Conservation (phyloP, 2,113 vertebrate genomes). For the Benitochromis conjunctus region DNA sequence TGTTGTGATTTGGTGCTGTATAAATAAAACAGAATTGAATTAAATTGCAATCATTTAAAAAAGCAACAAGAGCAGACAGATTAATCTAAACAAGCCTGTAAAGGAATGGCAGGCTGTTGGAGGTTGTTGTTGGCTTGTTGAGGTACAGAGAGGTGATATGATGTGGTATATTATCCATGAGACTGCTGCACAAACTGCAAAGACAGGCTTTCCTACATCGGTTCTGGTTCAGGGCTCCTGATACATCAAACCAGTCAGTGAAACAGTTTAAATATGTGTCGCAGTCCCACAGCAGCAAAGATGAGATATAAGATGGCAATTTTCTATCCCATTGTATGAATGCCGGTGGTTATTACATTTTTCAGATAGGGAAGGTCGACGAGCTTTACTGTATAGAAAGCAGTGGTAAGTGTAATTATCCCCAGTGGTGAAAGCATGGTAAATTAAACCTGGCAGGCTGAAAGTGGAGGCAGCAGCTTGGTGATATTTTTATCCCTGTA, state of each 20-base stretch:
- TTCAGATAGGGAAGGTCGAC: not conserved
- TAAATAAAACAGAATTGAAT: not conserved
- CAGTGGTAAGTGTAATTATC: not conserved
- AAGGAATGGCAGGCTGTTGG: not conserved
- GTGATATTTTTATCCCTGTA: not conserved
- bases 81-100: not conserved
- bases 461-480: not conserved
- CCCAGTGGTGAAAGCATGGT: not conserved
- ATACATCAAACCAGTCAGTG: not conserved
- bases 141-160: not conserved
- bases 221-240: not conserved
- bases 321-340: not conserved
- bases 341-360: slow-evolving; percentile 1
- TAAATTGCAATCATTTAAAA: not conserved
- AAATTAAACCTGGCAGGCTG: not conserved
- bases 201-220: not conserved
- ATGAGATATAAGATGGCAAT: slow-evolving; percentile 22
- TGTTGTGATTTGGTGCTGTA: not conserved
- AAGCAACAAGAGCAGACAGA: not conserved
- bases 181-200: not conserved
- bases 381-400: not conserved
- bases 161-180: not conserved
- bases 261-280: not conserved
- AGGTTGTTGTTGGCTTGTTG: not conserved
- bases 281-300: not conserved